Evolutionary conservation across 2,888 invertebrate genomes (phyloP).

Genomic region (Agrotis clavis): DNA sequence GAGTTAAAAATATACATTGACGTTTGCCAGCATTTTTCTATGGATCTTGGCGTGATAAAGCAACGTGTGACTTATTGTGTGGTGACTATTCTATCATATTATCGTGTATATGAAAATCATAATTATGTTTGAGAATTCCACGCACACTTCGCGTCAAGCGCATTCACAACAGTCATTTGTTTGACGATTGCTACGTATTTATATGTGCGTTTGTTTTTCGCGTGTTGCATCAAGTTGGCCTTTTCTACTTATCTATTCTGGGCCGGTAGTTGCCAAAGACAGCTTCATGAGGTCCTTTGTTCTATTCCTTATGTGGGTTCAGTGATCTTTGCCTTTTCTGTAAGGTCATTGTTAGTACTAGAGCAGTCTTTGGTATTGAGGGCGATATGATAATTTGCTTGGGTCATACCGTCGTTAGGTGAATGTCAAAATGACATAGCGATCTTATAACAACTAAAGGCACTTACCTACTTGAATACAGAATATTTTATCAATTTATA

Average conservation of each 20-base stretch:
- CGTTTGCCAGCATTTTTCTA: too few relatives aligned
- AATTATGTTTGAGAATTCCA: background rate
- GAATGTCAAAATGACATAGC: conserved; percentile 25
- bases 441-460: background rate
- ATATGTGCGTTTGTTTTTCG: background rate
- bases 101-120: too few relatives aligned
- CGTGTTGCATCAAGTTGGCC: background rate
- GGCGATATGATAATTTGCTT: conserved; percentile 32
- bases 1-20: too few relatives aligned
- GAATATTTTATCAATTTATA: too few relatives aligned
- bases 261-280: background rate
- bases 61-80: too few relatives aligned
- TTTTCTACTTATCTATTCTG: background rate
- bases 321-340: conserved; percentile 41
- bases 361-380: conserved; percentile 9
- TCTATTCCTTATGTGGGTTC: conserved; percentile 42
- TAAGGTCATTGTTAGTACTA: conserved; percentile 20
- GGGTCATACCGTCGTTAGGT: conserved; percentile 9
- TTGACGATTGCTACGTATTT: too few relatives aligned
- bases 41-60: too few relatives aligned
- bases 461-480: background rate
- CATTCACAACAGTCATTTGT: background rate
- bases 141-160: background rate
- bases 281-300: conserved; percentile 23
- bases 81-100: too few relatives aligned